Evolutionary conservation across 2,888 invertebrate genomes (phyloP).

Genomic region (Aromia moschata): DNA sequence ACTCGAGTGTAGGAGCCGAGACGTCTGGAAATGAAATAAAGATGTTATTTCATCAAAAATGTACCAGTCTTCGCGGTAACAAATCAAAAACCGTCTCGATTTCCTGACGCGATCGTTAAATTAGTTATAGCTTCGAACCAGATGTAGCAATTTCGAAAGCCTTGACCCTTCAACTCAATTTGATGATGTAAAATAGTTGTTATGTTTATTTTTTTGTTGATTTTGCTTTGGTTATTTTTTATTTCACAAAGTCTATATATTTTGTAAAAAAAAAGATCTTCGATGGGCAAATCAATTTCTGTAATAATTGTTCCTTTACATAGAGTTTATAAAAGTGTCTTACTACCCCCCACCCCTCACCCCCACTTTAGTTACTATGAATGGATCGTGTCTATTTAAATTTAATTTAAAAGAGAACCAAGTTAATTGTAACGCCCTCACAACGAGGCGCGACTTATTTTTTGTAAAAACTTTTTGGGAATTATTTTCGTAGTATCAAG

Average conservation of each 20-base stretch:
- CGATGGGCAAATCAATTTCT: conserved; percentile 18
- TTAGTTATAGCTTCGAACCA: conserved; percentile 15
- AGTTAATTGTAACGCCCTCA: conserved; percentile 21
- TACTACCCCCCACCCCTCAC: too few species aligned
- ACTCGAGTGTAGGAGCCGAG: too few species aligned
- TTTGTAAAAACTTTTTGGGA: conserved; percentile 35
- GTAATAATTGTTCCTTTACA: conserved; percentile 18
- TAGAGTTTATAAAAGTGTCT: conserved; percentile 16
- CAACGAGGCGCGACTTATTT: conserved; percentile 10
- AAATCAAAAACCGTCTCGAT: neutral
- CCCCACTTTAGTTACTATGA: conserved; percentile 25
- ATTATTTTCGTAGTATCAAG: conserved; percentile 35
- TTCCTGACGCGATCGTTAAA: conserved; percentile 5
- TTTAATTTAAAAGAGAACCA: conserved; percentile 14
- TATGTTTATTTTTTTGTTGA: conserved; percentile 45
- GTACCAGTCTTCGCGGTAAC: too few species aligned
- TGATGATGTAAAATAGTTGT: conserved; percentile 48
- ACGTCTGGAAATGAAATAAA: too few species aligned
- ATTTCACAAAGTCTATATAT: conserved; percentile 35
- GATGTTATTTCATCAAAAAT: too few species aligned
- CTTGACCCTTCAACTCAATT: conserved; percentile 35
- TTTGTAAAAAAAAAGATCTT: conserved; percentile 26
- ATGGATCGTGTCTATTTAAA: conserved; percentile 27
- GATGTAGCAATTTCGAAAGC: conserved; percentile 27
- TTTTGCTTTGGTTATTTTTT: conserved; percentile 43